Base-by-base conservation (phyloP, 2,113 vertebrate species). In the Chaetops frenatus region DNA sequence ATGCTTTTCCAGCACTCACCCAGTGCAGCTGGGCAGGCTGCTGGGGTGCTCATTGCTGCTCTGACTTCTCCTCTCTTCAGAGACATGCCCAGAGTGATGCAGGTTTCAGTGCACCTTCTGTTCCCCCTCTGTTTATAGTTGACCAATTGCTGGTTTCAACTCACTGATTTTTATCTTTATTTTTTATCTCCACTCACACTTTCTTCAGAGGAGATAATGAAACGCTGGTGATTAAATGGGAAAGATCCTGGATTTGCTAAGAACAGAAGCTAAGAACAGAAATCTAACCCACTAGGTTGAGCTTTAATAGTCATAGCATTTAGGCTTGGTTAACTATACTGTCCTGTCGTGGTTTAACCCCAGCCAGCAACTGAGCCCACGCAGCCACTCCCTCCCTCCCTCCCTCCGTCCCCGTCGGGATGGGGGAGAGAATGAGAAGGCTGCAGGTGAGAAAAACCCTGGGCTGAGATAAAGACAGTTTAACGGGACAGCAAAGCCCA, bases 401-500 rank as follows among this genome's bases (percentile, higher is more conserved):
- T 77, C 35, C 35, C 27, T 69, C 10, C 15, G n/a, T n/a, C n/a
- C 38, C 4, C 1, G 0, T 14, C 1, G 1, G 45, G 40, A 31
- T 31, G 20, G 42, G 19, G 16, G 28, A 51, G 57, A 51, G 44
- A 57, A 38, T 22, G 24, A 4, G 28, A 45, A 58, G 28, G 44
- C 2, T n/a, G 31, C 33, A 50, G 60, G 19, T 38, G 38, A n/a
- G 20, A 29, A 51, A 57, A 27, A 9, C 11, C 23, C 27, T 40
- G 44, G 24, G 4, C 15, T 65, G 36, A 58, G 36, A 18, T 31
- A 25, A 51, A 90, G 33, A 12, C 19, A 45, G 20, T 38, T 64
- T 17, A 21, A 45, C 2, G 12, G 23, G 47, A 53, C 38, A 85
- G 29, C 38, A 44, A n/a, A 57, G 78, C 3, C 31, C 15, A 7